Conservation (phyloP, 2,113 vertebrate genomes). For the Cololabis saira region DNA sequence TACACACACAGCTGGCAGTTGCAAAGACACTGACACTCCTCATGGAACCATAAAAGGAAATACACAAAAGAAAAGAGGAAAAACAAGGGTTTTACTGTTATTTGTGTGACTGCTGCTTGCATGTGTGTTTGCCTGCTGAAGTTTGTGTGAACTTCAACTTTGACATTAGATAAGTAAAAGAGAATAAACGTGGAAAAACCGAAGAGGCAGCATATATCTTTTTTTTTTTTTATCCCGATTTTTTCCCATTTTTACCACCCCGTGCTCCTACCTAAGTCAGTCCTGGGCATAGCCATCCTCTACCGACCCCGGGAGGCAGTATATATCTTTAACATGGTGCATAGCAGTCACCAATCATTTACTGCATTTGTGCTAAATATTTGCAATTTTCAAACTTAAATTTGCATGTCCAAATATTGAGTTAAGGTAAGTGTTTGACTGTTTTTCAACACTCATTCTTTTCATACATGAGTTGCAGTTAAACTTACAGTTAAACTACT, state of each 20-base stretch:
- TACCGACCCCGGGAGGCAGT: too few species aligned
- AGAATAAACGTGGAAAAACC: conserved; percentile 37
- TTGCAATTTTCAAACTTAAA: conserved; percentile 7
- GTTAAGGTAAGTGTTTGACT: too few species aligned
- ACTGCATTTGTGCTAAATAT: background rate
- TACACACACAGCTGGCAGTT: conserved; percentile 13
- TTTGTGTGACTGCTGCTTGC: conserved; percentile 31
- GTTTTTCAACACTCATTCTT: too few species aligned
- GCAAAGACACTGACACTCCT: conserved; percentile 37
- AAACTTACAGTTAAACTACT: too few species aligned
- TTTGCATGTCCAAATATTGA: too few species aligned
- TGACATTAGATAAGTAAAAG: conserved; percentile 41
- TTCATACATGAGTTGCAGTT: too few species aligned
- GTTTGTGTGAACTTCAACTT: conserved; percentile 41
- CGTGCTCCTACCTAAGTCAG: too few species aligned
- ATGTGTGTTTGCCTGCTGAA: conserved; percentile 13
- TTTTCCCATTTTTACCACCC: too few species aligned
- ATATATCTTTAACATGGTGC: too few species aligned
- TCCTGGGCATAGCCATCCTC: too few species aligned
- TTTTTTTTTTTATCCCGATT: too few species aligned
- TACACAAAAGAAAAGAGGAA: background rate
- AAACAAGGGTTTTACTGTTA: conserved; percentile 29
- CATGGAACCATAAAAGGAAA: conserved; percentile 42
- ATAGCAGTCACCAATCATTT: background rate
- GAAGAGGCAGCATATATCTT: background rate